Percentiles rank a stretch among this genome's conserved stretches.
Evolutionary conservation across 2,888 invertebrate species (phyloP).

Genomic region (Alloscopus bannaensis): DNA sequence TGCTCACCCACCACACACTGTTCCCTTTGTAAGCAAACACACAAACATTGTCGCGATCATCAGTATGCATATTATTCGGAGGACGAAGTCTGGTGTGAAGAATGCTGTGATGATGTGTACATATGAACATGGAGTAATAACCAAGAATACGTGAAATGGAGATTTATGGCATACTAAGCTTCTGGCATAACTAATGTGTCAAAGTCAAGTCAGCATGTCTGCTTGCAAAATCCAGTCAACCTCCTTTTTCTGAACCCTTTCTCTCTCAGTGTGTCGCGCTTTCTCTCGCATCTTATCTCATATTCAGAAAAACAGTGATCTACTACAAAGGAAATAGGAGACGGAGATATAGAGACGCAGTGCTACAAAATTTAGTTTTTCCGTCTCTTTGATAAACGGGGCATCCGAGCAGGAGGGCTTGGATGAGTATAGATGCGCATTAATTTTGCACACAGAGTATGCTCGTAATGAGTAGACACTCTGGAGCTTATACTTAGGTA

Average conservation of each 20-base stretch:
- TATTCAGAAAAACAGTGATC: constrained; percentile 12
- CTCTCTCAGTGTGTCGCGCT: background rate
- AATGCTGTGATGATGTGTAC: background rate
- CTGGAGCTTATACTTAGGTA: background rate
- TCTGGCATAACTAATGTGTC: constrained; percentile 46
- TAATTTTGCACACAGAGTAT: no score
- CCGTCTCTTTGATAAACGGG: no score
- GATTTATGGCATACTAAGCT: constrained; percentile 41
- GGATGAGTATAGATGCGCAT: no score
- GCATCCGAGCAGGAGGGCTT: no score
- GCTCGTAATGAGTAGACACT: no score
- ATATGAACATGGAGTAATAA: constrained; percentile 22
- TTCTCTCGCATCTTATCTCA: constrained; percentile 13
- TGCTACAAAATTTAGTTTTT: background rate
- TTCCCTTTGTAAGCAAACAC: no score
- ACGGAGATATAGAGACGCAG: background rate
- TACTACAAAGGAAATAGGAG: background rate
- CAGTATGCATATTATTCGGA: background rate
- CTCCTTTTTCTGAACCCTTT: constrained; percentile 2
- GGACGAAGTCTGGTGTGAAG: background rate
- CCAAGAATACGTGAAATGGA: constrained; percentile 25
- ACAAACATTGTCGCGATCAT: no score
- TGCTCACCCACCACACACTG: no score
- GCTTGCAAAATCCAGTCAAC: constrained; percentile 38
- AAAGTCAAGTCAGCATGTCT: constrained; percentile 49